Conservation (phyloP, 1,140 invertebrate species). For the Vollenhovia emeryi region DNA sequence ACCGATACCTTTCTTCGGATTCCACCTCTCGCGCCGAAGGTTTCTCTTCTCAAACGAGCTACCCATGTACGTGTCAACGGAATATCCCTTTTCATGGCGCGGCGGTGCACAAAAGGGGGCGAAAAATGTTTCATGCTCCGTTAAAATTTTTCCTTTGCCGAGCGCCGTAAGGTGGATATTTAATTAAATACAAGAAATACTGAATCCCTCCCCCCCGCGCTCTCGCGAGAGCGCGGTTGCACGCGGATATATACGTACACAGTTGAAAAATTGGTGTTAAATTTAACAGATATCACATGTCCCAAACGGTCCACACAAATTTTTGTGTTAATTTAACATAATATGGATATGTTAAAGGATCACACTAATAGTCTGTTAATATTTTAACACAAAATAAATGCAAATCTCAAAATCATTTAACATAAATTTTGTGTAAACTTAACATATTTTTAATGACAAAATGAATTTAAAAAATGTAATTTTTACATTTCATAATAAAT, state of each 20-base stretch:
- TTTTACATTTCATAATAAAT: too few relatives aligned
- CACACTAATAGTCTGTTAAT: too few relatives aligned
- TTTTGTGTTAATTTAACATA: too few relatives aligned
- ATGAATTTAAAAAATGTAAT: too few relatives aligned
- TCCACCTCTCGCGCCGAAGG: slow-evolving; percentile 8
- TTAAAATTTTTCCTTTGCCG: slow-evolving; percentile 41
- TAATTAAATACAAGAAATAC: slow-evolving; percentile 69
- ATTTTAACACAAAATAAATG: too few relatives aligned
- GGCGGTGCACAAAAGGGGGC: slow-evolving; percentile 26
- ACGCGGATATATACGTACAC: background rate
- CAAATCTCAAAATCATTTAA: too few relatives aligned
- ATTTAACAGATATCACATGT: too few relatives aligned
- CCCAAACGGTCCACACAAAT: too few relatives aligned
- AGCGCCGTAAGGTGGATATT: slow-evolving; percentile 57
- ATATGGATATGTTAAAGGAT: too few relatives aligned
- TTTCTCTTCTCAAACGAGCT: slow-evolving; percentile 54
- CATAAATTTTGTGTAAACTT: too few relatives aligned
- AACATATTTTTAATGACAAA: too few relatives aligned
- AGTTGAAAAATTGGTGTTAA: too few relatives aligned
- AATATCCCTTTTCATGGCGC: slow-evolving; percentile 59
- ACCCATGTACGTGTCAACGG: slow-evolving; percentile 46
- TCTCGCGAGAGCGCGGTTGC: background rate
- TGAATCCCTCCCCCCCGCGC: background rate
- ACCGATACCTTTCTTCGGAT: slow-evolving; percentile 19
- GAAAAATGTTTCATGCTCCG: slow-evolving; percentile 64